Base-by-base conservation (phyloP, 2,888 invertebrate species). In the Drosophila kambysellisi region DNA sequence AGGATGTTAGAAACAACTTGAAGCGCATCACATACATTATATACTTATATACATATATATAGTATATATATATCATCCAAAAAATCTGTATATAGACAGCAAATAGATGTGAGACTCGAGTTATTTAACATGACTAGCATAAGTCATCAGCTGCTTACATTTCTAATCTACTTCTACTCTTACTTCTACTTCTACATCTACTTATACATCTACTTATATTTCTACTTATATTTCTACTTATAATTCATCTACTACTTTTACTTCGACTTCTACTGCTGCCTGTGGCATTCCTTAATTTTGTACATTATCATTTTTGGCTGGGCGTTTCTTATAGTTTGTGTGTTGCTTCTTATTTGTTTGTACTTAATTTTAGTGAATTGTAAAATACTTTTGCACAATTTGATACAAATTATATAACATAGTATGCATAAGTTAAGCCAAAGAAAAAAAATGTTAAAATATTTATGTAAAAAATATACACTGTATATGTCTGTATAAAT, bases 371-470 rank as follows among this genome's bases (percentile, higher is more conserved):
- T 79, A 84, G 66, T 66, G 39, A 76, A 83, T 80, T 85, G 89
- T 85, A 85, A 85, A 70, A 72, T 79, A 89, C 68, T 87, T 70
- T 81, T 81, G 81, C 87, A 88, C 83, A 81, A 83, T 79, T 78
- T 78, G 70, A 83, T 81, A 86, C 74, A 67, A 75, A 71, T 76
- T 74, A 72, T 78, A 67, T 74, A 83, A 81, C 63, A 70, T 79
- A 77, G 83, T 88, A 89, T 83, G 81, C 79, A 86, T 92, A 92
- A 93, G 93, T 91, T 92, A 93, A 92, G 92, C 92, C 92, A 92
- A 92, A 92, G 92, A 92, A 91, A 81, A 74, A 83, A 85, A 81
- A 84, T 86, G 79, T 83, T 82, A 64, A 89, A 82, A 88, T 82
- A 88, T 82, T 76, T 78, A 72, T 78, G 65, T 70, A 67, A 69